Base-by-base conservation (phyloP, 1,140 invertebrate species). In the Arion vulgaris region DNA sequence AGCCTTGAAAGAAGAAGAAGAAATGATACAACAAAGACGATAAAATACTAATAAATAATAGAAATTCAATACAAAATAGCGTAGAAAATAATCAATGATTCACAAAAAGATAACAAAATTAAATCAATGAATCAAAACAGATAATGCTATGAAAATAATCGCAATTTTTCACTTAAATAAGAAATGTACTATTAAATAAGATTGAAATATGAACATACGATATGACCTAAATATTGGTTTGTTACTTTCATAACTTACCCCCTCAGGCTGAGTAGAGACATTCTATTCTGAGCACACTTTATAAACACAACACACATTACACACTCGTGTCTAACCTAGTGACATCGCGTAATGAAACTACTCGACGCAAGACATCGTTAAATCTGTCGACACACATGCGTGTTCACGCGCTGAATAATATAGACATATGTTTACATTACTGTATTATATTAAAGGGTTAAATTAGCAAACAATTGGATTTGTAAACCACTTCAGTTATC, bases 401-500 rank as follows among this genome's bases (percentile, higher is more conserved):
- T 32, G 62, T 66, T 32, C 62, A 66, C 62, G 62, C 19, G 28
- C n/a, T 23, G n/a, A 66, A 23, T 5, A 2, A 34, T 66, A 66
- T 17, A 66, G n/a, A 66, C n/a, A 34, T 66, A 28, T 66, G 28
- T 34, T 5, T 13, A 66, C 62, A 66, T 66, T 28, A 32, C 17
- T 66, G 2, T 32, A 32, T 66, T 66, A 32, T n/a, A n/a, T n/a
- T 7, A 9, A 7, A 32, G 19, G 62, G 11, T 34, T 66, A 32
- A 28, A 32, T 0, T 34, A n/a, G 62, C 62, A 32, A 7, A 66
- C 62, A 66, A 66, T 66, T 2, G 5, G 62, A 66, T 66, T 32
- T 66, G 62, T 66, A 0, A 28, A 66, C n/a, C 62, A 66, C 62
- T 66, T 66, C n/a, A 32, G n/a, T 32, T 66, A 66, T 66, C 62